Percentiles rank a stretch among this genome's conserved stretches.
Evolutionary conservation across 2,113 vertebrate genomes (phyloP).

Genomic region (Plotosus lineatus): DNA sequence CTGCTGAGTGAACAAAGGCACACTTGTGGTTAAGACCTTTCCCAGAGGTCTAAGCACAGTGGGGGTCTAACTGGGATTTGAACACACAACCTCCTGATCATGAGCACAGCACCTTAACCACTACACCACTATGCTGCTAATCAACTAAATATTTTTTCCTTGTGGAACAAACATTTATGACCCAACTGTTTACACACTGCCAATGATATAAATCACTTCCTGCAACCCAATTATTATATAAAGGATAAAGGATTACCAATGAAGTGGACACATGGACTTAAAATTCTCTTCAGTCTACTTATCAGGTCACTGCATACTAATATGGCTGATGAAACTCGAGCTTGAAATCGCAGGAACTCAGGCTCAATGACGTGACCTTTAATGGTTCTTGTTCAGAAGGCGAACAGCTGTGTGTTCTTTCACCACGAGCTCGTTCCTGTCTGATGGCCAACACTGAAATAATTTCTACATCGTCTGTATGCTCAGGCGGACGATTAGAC

Average conservation of each 20-base stretch:
- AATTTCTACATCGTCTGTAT: conserved; percentile 25
- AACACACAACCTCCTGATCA: no score
- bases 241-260: background rate
- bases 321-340: background rate
- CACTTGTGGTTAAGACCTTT: no score
- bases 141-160: background rate
- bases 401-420: conserved; percentile 22
- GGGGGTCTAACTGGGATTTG: no score
- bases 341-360: background rate
- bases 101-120: no score
- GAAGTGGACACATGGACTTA: background rate
- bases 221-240: background rate
- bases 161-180: background rate
- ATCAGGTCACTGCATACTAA: conserved; percentile 21
- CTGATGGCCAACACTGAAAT: conserved; percentile 27
- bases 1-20: no score
- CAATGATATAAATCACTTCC: background rate
- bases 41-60: no score
- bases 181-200: background rate
- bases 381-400: conserved; percentile 34
- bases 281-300: conserved; percentile 14
- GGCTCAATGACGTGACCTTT: conserved; percentile 22
- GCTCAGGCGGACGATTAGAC: conserved; percentile 28
- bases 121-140: background rate
- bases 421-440: conserved; percentile 19